A percentile compares a stretch with the other conserved stretches of the same genome.
phyloP scores from a whole-genome alignment of 2,888 invertebrate genomes.

The Harmothoe impar region DNA sequence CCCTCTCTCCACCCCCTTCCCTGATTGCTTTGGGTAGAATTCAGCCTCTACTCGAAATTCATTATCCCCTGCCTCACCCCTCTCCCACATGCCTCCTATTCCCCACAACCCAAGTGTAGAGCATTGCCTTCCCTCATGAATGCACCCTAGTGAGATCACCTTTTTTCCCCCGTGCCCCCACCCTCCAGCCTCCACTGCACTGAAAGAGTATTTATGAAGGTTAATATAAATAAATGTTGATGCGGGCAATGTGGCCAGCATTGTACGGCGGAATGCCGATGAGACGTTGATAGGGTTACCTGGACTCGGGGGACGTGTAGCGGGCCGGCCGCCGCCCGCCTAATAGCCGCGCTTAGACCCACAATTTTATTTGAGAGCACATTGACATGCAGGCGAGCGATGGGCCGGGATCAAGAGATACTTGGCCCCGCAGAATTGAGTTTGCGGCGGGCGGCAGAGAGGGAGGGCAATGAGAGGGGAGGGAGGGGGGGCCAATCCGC shows the following conservation, averaged over 20 bases:
- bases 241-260: constrained; percentile 31
- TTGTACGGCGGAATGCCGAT: constrained; percentile 11
- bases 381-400: constrained; percentile 32
- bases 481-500: neutral
- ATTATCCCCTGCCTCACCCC: neutral
- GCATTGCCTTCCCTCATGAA: neutral
- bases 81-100: neutral
- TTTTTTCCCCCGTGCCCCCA: neutral
- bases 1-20: neutral
- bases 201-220: constrained; percentile 28
- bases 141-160: neutral
- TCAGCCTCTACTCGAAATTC: neutral
- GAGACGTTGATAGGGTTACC: constrained; percentile 41
- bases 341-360: constrained; percentile 41
- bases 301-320: constrained; percentile 8
- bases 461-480: neutral
- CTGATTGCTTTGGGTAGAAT: constrained; percentile 7
- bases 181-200: neutral
- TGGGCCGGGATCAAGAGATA: constrained; percentile 39
- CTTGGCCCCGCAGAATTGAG: constrained; percentile 29
- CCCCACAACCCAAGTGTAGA: neutral
- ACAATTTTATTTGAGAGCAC: constrained; percentile 46
- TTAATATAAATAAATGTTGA: constrained; percentile 58
- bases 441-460: neutral
- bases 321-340: neutral